These are phyloP conservation scores for Calyptomena viridis DNA, from an alignment of 2,113 vertebrate genomes.

Conservation along the genomic window DNA sequence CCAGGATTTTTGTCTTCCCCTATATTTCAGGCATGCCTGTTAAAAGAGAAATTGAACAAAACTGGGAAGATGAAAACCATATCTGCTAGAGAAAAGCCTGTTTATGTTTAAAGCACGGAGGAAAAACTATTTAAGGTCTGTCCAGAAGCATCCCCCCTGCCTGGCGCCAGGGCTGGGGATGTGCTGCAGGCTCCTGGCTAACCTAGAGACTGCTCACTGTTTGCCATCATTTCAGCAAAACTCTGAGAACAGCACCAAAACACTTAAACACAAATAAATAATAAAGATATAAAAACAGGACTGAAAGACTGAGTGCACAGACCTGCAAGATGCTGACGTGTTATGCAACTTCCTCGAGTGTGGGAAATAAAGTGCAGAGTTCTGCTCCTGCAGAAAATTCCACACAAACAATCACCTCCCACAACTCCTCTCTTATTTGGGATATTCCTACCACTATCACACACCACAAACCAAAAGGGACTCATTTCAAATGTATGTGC, in stretches of 20 bases:
- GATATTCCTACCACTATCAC: not conserved
- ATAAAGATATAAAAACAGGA: not conserved
- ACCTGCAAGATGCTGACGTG: not conserved
- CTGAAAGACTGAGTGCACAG: not conserved
- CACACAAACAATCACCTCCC: not conserved
- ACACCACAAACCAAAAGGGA: not conserved
- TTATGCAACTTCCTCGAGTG: not conserved
- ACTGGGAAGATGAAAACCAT: not conserved
- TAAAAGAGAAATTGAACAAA: not conserved
- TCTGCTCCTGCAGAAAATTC: not conserved
- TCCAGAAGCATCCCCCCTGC: not conserved
- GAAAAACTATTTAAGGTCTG: not conserved
- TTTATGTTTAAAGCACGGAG: not conserved
- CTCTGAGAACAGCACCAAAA: not conserved
- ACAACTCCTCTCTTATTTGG: not conserved
- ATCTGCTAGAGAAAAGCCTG: not conserved
- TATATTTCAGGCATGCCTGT: not conserved
- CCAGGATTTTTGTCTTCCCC: not conserved
- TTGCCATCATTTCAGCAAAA: not conserved
- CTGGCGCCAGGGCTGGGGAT: not conserved
- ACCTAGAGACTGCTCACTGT: not conserved
- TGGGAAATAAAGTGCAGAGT: not conserved
- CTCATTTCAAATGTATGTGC: not conserved
- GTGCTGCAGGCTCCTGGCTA: not conserved
- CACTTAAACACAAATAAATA: not conserved